Base-by-base conservation (phyloP, 1,140 invertebrate species). In the Copidosoma floridanum region DNA sequence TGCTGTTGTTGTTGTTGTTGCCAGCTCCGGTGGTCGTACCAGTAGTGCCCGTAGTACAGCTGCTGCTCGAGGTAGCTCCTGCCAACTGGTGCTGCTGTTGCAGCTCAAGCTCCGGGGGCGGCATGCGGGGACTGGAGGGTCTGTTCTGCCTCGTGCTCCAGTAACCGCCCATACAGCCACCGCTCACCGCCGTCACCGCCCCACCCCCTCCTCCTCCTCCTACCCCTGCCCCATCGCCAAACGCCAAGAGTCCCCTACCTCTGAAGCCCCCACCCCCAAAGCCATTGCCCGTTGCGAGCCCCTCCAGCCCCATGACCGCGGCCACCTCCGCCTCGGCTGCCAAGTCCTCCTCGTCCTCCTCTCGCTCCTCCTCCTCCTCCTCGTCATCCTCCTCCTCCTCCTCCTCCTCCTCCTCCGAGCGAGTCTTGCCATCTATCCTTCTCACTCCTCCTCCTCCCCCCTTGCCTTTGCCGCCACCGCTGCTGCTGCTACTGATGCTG, bases 41-140 rank as follows among this genome's bases (percentile, higher is more conserved):
- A 37, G 14, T 37, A 37, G 68, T 71, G 72, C 65, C 80, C 76
- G n/a, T n/a, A n/a, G n/a, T n/a, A n/a, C n/a, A n/a, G n/a, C n/a
- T n/a, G 57, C 48, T 23, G 27, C 20, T 26, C 29, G 73, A 76
- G 74, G 71, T 78, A 75, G 73, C 79, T 80, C 75, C 78, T 81
- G 69, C 80, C n/a, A n/a, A n/a, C n/a, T n/a, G n/a, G n/a, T 77
- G 72, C 80, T 74, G 57, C 63, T 65, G 18, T 29, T 26, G 27
- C 61, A 63, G 78, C 74, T 77, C 78, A 76, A 71, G 82, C 78
- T 77, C 82, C 76, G 74, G 81, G 81, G 76, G 82, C 81, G 75
- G 76, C 80, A 76, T 78, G 78, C 74, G 81, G 76, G 78, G 79
- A 79, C 79, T 80, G 72, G 79, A 79, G 74, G 79, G 79, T 78